phyloP scores from a whole-genome alignment of 2,888 invertebrate species.

The Pocota personata region DNA sequence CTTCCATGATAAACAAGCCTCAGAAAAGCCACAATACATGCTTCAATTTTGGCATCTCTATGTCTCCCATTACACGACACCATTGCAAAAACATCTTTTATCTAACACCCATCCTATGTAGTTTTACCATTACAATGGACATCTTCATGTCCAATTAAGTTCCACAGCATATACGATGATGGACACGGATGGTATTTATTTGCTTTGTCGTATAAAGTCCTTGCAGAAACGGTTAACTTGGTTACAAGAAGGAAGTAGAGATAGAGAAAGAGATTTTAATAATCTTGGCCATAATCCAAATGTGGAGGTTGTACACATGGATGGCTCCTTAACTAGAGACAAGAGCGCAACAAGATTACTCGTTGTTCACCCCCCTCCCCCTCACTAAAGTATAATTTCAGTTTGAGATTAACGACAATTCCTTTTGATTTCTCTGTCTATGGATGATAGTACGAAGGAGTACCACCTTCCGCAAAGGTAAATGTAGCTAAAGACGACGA shows the following conservation, averaged over 20 bases:
- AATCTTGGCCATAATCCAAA: slow-evolving; percentile 62
- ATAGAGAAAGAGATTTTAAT: slow-evolving; percentile 30
- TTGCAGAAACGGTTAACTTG: slow-evolving; percentile 41
- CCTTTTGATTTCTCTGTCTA: slow-evolving; percentile 1
- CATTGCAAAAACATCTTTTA: slow-evolving; percentile 43
- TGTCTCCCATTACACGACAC: not conserved
- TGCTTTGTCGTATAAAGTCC: slow-evolving; percentile 46
- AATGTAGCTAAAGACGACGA: slow-evolving; percentile 15
- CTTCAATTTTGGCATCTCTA: slow-evolving; percentile 54
- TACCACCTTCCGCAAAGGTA: slow-evolving; percentile 5
- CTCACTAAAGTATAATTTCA: slow-evolving; percentile 27
- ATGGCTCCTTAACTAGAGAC: slow-evolving; percentile 4
- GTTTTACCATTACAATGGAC: slow-evolving; percentile 42
- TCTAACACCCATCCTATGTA: slow-evolving; percentile 57
- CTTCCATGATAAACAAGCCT: slow-evolving; percentile 59
- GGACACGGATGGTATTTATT: slow-evolving; percentile 72
- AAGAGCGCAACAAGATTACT: slow-evolving; percentile 2
- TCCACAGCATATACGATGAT: slow-evolving; percentile 56
- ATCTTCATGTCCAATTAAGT: slow-evolving; percentile 72
- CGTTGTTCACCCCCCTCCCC: not conserved
- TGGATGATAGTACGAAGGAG: not conserved
- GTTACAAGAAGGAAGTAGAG: not conserved
- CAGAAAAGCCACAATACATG: slow-evolving; percentile 71
- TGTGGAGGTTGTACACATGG: slow-evolving; percentile 23
- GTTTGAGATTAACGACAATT: slow-evolving; percentile 17